Evolutionary conservation across 2,888 invertebrate species (phyloP).

Genomic region (Ptychoptera albimana): DNA sequence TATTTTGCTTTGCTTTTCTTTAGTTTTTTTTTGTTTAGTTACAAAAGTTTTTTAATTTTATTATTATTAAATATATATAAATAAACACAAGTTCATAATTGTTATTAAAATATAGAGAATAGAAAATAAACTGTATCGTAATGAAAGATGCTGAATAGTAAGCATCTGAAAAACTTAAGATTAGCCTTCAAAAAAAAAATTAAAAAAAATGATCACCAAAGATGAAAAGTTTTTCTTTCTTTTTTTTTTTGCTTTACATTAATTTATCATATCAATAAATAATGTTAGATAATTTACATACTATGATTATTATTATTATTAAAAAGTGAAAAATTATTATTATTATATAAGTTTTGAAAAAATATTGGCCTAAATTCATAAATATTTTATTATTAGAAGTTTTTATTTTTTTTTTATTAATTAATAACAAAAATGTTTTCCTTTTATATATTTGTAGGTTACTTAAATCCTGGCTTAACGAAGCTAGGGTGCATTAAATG

Average conservation of each 20-base stretch:
- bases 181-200: no score
- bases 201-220: no score
- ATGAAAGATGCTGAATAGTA: no score
- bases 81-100: neutral
- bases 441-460: slow-evolving; percentile 1
- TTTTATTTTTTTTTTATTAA: neutral
- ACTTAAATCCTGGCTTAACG: slow-evolving; percentile 6
- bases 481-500: slow-evolving; percentile 18
- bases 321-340: neutral
- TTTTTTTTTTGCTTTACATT: no score
- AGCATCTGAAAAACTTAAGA: neutral
- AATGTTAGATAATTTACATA: no score
- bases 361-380: no score
- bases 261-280: no score
- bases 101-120: neutral
- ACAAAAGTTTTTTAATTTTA: neutral
- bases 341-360: no score
- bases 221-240: no score
- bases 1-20: neutral
- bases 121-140: no score
- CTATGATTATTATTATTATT: neutral
- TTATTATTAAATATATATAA: neutral
- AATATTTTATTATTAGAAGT: neutral
- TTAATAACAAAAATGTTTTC: neutral
- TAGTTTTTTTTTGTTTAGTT: slow-evolving; percentile 1